Percentiles rank a stretch among this genome's conserved stretches.
phyloP scores from a whole-genome alignment of 1,140 invertebrate genomes.

The Achatina immaculata region DNA sequence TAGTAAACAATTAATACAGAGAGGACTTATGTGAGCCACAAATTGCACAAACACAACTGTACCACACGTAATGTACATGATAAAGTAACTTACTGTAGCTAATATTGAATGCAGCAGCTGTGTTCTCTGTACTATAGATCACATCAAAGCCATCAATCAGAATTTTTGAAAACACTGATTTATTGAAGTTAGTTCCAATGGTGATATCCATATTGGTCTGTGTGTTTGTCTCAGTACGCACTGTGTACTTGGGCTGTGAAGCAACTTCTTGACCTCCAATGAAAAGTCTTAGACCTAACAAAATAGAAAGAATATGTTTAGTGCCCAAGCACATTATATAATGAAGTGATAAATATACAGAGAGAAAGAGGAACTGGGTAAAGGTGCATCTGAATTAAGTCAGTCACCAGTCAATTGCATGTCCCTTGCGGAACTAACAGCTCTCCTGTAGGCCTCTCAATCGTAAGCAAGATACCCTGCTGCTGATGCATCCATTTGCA shows the following conservation, averaged over 20 bases:
- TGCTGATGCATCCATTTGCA: too few relatives aligned
- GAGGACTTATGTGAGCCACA: too few relatives aligned
- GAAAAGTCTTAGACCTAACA: conserved; percentile 35
- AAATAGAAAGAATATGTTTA: neutral
- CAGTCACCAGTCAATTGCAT: neutral
- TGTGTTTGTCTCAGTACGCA: neutral
- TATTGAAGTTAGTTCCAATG: conserved; percentile 27
- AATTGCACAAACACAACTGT: too few relatives aligned
- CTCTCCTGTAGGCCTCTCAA: too few relatives aligned
- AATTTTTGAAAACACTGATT: conserved; percentile 35
- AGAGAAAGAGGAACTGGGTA: neutral
- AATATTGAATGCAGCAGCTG: conserved; percentile 33
- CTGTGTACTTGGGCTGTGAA: conserved; percentile 15
- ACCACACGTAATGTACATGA: too few relatives aligned
- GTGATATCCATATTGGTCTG: conserved; percentile 24
- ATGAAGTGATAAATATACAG: too few relatives aligned
- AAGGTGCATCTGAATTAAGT: neutral
- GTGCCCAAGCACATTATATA: too few relatives aligned
- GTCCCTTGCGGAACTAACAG: too few relatives aligned
- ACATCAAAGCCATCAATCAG: conserved; percentile 43
- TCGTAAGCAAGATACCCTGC: too few relatives aligned
- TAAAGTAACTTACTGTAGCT: conserved; percentile 36
- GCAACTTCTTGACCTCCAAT: conserved; percentile 37
- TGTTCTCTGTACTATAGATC: conserved; percentile 35
- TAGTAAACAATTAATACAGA: too few relatives aligned